Evolutionary conservation across 2,888 invertebrate genomes (phyloP).

Genomic region (Coenonympha arcania): DNA sequence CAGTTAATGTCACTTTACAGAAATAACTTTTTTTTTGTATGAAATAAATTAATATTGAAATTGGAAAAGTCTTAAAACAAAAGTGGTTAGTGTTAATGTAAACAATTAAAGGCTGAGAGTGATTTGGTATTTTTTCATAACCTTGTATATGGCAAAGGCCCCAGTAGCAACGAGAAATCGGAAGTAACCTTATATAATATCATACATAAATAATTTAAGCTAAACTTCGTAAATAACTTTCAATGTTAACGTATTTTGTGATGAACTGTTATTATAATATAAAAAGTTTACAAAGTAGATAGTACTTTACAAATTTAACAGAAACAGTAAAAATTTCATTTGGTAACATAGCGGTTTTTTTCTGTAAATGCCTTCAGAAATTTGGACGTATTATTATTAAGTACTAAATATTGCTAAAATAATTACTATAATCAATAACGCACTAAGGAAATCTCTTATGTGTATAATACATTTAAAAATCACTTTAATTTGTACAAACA

Average conservation of each 20-base stretch:
- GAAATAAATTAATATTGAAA: too few species aligned
- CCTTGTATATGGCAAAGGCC: too few species aligned
- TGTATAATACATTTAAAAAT: neutral
- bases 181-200: neutral
- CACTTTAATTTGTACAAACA: neutral
- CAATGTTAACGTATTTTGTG: neutral
- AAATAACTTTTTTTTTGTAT: too few species aligned
- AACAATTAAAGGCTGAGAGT: too few species aligned
- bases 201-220: neutral
- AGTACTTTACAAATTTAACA: neutral
- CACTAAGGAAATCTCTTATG: neutral
- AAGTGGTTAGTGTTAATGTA: too few species aligned
- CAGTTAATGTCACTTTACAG: too few species aligned
- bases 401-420: neutral
- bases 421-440: neutral
- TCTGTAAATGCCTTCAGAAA: neutral
- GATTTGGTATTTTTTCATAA: too few species aligned
- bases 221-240: neutral
- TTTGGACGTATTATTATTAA: conserved; percentile 4
- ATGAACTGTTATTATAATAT: neutral
- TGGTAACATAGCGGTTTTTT: conserved; percentile 4
- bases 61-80: too few species aligned
- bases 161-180: neutral
- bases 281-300: neutral
- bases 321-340: conserved; percentile 4